These are phyloP conservation scores for Drosophila bocqueti DNA, from an alignment of 1,140 invertebrate species.

Conservation along the genomic window DNA sequence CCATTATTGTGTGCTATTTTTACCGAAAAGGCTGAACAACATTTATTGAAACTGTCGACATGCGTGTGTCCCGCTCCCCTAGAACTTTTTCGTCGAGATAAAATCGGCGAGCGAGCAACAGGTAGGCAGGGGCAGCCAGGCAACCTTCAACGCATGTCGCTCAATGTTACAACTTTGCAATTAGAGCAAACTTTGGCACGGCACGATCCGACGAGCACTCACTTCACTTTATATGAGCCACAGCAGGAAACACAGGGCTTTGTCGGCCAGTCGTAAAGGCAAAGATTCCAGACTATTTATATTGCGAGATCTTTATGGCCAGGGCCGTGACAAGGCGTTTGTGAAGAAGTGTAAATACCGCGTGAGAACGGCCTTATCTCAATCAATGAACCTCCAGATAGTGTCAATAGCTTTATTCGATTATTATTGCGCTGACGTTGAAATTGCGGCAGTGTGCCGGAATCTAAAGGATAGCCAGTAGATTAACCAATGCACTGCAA, in stretches of 20 bases:
- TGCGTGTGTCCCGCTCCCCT: constrained; percentile 14
- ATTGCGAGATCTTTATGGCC: constrained; percentile 38
- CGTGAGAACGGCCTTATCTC: constrained; percentile 61
- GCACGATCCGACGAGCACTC: constrained; percentile 9
- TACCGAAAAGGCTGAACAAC: not conserved
- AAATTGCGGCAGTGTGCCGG: constrained; percentile 40
- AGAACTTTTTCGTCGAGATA: constrained; percentile 34
- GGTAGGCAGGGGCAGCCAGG: constrained; percentile 5
- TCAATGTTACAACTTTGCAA: constrained; percentile 69
- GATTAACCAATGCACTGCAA: constrained; percentile 29
- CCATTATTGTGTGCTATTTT: constrained; percentile 1
- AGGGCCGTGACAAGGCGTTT: constrained; percentile 50
- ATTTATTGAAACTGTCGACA: constrained; percentile 8
- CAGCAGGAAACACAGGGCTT: constrained; percentile 41
- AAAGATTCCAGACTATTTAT: constrained; percentile 41
- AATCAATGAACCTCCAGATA: constrained; percentile 43
- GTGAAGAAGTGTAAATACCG: constrained; percentile 42
- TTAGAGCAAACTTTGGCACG: constrained; percentile 42
- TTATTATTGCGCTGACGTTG: constrained; percentile 39
- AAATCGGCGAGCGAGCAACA: constrained; percentile 21
- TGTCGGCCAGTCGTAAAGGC: constrained; percentile 36
- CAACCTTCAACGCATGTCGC: constrained; percentile 31
- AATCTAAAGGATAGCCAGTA: constrained; percentile 7
- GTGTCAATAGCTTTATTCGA: constrained; percentile 47
- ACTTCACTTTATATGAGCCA: constrained; percentile 18